A percentile compares a stretch with the other conserved stretches of the same genome.
Conservation (phyloP, 1,140 invertebrate species). For the Kradibia gibbosae region DNA sequence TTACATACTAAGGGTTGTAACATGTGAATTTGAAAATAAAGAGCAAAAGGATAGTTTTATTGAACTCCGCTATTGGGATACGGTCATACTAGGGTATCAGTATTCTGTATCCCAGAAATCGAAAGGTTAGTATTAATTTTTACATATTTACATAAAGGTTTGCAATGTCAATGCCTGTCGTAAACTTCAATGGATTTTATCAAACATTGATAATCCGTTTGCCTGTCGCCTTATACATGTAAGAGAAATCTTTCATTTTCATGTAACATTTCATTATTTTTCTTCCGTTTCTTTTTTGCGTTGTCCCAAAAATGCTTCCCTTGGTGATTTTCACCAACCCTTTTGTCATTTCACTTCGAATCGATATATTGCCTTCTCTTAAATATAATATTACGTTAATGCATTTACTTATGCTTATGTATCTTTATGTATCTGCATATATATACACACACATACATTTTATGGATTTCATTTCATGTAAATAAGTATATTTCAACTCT, state of each 20-base stretch:
- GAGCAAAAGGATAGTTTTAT: not conserved
- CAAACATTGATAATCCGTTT: constrained; percentile 1
- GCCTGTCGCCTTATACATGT: not conserved
- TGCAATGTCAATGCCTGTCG: constrained; percentile 32
- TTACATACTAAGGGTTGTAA: not conserved
- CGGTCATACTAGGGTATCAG: not conserved
- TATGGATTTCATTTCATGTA: not conserved
- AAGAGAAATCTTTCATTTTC: constrained; percentile 25
- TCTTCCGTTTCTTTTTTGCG: not conserved
- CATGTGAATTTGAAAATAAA: constrained; percentile 7
- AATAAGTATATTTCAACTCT: not conserved
- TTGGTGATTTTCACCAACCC: not conserved
- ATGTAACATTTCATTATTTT: not conserved
- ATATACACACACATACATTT: not conserved
- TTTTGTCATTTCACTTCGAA: not conserved
- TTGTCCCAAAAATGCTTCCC: not conserved
- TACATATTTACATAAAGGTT: constrained; percentile 52
- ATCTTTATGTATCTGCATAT: not conserved
- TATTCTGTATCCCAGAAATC: constrained; percentile 32
- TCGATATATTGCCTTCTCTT: constrained; percentile 33
- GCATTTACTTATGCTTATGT: constrained; percentile 47
- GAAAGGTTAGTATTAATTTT: constrained; percentile 44
- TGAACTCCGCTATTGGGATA: not conserved
- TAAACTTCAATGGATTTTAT: not conserved
- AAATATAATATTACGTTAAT: constrained; percentile 52